These are phyloP conservation scores for Archilochus colubris DNA, from an alignment of 2,113 vertebrate species.

Conservation along the genomic window DNA sequence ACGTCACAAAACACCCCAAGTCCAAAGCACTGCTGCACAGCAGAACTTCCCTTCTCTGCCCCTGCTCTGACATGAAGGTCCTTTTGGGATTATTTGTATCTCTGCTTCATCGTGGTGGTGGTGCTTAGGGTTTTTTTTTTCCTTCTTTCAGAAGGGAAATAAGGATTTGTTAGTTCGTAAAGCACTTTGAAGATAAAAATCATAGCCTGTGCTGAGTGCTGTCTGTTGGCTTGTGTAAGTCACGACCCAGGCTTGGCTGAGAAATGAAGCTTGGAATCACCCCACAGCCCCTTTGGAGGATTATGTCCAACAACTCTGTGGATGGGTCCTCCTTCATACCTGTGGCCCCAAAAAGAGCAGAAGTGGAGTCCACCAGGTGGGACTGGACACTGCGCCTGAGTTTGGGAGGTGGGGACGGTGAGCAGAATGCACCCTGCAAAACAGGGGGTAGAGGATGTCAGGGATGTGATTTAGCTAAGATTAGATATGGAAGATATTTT, in stretches of 20 bases:
- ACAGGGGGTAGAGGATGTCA: not conserved
- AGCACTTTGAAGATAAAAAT: slow-evolving; percentile 37
- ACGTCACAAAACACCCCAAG: not conserved
- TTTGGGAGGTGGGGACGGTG: fast-evolving
- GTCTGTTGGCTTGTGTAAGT: not conserved
- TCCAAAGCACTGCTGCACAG: not conserved
- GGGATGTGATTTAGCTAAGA: not conserved
- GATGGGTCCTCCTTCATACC: not conserved
- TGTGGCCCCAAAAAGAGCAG: not conserved
- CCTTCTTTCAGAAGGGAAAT: not conserved
- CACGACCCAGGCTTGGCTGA: not conserved
- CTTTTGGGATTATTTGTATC: not conserved
- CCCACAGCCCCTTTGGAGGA: not conserved
- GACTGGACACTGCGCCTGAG: fast-evolving
- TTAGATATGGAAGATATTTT: not conserved
- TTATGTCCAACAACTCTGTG: not conserved
- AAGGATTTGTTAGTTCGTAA: slow-evolving; percentile 14
- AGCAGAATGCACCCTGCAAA: not conserved
- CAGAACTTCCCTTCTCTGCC: not conserved
- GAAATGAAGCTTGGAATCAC: not conserved
- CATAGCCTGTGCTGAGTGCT: not conserved
- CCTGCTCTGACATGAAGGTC: not conserved
- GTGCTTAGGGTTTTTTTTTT: not conserved
- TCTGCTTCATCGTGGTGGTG: not conserved
- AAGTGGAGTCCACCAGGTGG: not conserved